A percentile compares a stretch with the other conserved stretches of the same genome.
These are phyloP conservation scores for Antrozous pallidus DNA, from an alignment of 2,797 vertebrate species.

Conservation along the genomic window DNA sequence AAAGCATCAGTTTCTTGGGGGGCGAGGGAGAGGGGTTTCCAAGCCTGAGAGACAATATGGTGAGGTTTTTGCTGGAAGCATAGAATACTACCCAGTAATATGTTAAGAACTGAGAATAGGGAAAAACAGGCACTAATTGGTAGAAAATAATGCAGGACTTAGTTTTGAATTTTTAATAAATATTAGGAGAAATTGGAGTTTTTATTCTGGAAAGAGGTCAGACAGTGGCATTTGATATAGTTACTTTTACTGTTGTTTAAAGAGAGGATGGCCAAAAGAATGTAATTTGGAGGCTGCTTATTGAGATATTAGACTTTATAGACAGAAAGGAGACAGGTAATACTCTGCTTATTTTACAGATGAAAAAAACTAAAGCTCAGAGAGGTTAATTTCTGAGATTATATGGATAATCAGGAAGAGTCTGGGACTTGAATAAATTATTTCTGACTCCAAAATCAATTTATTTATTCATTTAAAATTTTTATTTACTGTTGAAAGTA, in stretches of 20 bases:
- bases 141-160: not conserved
- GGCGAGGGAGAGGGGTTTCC: not conserved
- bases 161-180: slow-evolving; percentile 3
- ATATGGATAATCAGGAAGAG: not conserved
- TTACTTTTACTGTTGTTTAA: not conserved
- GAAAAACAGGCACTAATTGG: not conserved
- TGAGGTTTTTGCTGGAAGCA: not conserved
- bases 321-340: not conserved
- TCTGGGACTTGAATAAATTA: not conserved
- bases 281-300: not conserved
- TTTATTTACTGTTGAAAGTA: not conserved
- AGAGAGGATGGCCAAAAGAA: not conserved
- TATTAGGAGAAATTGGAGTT: not conserved
- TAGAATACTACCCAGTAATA: not conserved
- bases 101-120: not conserved
- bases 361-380: not conserved
- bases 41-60: not conserved
- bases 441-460: slow-evolving; percentile 6
- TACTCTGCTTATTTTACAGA: not conserved
- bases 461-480: not conserved
- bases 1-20: not conserved
- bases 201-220: not conserved
- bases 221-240: not conserved
- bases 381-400: not conserved
- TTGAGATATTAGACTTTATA: not conserved